phyloP scores from a whole-genome alignment of 1,140 invertebrate species.

The Drosophila truncata region DNA sequence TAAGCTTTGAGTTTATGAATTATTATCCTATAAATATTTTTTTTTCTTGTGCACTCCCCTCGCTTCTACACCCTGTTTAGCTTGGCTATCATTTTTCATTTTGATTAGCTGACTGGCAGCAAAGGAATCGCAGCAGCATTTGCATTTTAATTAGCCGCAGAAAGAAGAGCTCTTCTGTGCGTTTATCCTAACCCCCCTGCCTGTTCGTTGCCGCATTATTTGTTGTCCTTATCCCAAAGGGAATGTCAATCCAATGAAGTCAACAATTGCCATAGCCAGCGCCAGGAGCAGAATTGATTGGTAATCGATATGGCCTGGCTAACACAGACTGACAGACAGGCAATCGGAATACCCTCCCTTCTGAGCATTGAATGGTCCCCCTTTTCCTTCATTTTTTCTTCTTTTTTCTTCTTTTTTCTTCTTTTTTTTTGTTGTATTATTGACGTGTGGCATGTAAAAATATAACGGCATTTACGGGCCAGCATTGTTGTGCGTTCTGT shows the following conservation, averaged over 20 bases:
- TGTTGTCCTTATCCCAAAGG: constrained; percentile 33
- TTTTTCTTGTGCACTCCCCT: neutral
- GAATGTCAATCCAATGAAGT: constrained; percentile 57
- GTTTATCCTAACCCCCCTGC: neutral
- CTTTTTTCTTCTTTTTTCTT: no score
- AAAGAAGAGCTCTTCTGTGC: constrained; percentile 2
- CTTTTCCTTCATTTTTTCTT: neutral
- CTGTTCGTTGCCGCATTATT: constrained; percentile 5
- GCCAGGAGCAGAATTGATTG: constrained; percentile 62
- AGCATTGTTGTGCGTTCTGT: constrained; percentile 40
- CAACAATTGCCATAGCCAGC: constrained; percentile 63
- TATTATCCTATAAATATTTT: neutral
- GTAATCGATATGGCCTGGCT: constrained; percentile 67
- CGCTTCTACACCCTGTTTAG: neutral
- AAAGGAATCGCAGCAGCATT: constrained; percentile 41
- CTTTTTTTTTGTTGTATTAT: constrained; percentile 18
- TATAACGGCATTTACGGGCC: constrained; percentile 58
- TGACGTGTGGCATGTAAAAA: constrained; percentile 71
- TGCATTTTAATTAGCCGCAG: constrained; percentile 59
- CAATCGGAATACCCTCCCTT: neutral
- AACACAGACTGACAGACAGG: constrained; percentile 14
- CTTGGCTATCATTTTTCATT: constrained; percentile 37
- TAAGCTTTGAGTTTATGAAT: neutral
- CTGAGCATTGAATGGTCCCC: neutral
- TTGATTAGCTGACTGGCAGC: constrained; percentile 37